Percentiles rank a stretch among this genome's conserved stretches.
phyloP scores from a whole-genome alignment of 2,888 invertebrate species.

The Chrysolina oricalcia region DNA sequence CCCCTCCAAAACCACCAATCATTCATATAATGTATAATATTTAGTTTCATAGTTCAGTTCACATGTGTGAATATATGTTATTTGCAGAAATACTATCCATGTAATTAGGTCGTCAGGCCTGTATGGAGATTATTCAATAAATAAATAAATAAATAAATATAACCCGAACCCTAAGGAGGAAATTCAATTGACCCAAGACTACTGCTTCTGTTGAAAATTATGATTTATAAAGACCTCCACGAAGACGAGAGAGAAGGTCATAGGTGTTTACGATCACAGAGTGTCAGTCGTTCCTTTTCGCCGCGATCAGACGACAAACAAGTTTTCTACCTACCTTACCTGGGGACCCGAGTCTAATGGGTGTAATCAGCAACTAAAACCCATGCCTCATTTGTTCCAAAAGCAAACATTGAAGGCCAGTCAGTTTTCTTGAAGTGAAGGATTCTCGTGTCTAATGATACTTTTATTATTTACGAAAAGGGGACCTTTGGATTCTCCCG shows the following conservation, averaged over 20 bases:
- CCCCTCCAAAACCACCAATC: too few species aligned
- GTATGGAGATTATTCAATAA: too few species aligned
- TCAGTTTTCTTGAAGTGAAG: not conserved
- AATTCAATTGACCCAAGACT: not conserved
- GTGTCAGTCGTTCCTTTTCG: not conserved
- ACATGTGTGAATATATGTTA: too few species aligned
- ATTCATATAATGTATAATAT: too few species aligned
- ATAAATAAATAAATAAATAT: too few species aligned
- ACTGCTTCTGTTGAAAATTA: constrained; percentile 9
- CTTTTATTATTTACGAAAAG: too few species aligned
- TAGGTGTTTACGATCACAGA: not conserved
- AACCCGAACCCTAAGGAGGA: not conserved
- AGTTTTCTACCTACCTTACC: constrained; percentile 42
- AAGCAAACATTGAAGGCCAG: not conserved
- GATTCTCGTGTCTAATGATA: not conserved
- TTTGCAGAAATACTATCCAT: too few species aligned
- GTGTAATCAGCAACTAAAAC: constrained; percentile 22
- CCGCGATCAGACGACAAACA: constrained; percentile 12
- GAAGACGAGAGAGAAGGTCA: not conserved
- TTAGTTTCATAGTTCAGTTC: too few species aligned
- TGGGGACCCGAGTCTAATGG: constrained; percentile 28
- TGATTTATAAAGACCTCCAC: not conserved
- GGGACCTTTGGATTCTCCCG: too few species aligned
- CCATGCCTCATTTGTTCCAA: constrained; percentile 31
- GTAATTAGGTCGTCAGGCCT: too few species aligned